Evolutionary conservation across 1,140 invertebrate genomes (phyloP).

Genomic region (Drosophila eugracilis): DNA sequence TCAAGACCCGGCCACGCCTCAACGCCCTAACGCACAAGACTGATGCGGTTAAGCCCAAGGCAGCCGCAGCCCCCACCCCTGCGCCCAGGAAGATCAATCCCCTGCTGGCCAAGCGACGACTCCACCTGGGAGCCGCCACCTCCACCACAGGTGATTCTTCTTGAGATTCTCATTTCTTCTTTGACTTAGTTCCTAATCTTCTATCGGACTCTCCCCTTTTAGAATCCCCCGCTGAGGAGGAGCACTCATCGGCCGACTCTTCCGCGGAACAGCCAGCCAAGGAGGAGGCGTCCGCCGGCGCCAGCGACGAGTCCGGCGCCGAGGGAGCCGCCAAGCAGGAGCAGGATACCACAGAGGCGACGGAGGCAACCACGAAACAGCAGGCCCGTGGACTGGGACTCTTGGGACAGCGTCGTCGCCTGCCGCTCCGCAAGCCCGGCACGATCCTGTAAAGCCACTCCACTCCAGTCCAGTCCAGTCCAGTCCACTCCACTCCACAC

Average conservation of each 20-base stretch:
- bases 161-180: too few relatives aligned
- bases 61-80: constrained; percentile 50
- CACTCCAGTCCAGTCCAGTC: not conserved
- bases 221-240: constrained; percentile 79
- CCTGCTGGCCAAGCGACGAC: constrained; percentile 77
- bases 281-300: constrained; percentile 48
- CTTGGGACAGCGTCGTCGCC: constrained; percentile 87
- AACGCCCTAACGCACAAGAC: constrained; percentile 75
- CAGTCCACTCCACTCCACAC: not conserved
- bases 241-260: constrained; percentile 72
- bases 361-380: constrained; percentile 85
- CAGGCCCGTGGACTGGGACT: constrained; percentile 87
- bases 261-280: constrained; percentile 58
- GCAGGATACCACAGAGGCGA: constrained; percentile 84
- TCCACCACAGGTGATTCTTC: constrained; percentile 73
- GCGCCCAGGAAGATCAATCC: constrained; percentile 81
- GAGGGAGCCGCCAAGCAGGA: constrained; percentile 62
- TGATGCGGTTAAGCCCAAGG: constrained; percentile 68
- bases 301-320: constrained; percentile 44
- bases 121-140: constrained; percentile 70
- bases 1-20: constrained; percentile 80
- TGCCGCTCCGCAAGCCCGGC: constrained; percentile 86
- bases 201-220: too few relatives aligned
- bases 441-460: constrained; percentile 81
- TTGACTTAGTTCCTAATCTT: too few relatives aligned